Conservation (phyloP, 2,797 vertebrate genomes). For the Scomberomorus guttatus region DNA sequence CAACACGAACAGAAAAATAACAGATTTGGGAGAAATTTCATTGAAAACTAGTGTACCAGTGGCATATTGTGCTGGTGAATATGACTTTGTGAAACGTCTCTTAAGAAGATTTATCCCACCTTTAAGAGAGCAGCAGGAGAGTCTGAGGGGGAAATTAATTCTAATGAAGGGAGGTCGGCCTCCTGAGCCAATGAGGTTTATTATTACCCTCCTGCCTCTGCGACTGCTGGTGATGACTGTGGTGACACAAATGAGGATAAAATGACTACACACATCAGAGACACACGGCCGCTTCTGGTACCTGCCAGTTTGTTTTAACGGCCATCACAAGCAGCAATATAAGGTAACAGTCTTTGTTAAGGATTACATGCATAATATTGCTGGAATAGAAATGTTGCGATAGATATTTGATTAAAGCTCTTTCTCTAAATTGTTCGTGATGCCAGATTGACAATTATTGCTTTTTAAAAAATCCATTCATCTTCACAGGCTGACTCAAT, state of each 20-base stretch:
- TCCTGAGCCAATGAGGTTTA: slow-evolving; percentile 70
- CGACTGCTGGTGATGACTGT: slow-evolving; percentile 37
- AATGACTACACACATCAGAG: slow-evolving; percentile 41
- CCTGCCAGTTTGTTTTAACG: slow-evolving; percentile 20
- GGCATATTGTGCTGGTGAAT: slow-evolving; percentile 25
- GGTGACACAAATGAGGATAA: slow-evolving; percentile 51
- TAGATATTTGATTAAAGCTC: not conserved
- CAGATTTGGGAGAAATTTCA: slow-evolving; percentile 55
- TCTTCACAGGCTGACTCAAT: slow-evolving; percentile 61
- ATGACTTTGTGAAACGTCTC: slow-evolving; percentile 61
- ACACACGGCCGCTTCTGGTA: slow-evolving; percentile 28
- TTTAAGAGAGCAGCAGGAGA: slow-evolving; percentile 53
- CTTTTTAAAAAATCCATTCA: slow-evolving; percentile 45
- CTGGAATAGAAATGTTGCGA: not conserved
- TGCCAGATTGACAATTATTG: slow-evolving; percentile 50
- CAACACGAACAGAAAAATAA: slow-evolving; percentile 16
- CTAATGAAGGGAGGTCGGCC: slow-evolving; percentile 61
- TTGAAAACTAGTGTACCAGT: slow-evolving; percentile 1
- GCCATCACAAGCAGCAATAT: slow-evolving; percentile 6
- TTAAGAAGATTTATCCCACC: slow-evolving; percentile 58
- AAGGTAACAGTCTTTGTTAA: not conserved
- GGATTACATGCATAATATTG: not conserved
- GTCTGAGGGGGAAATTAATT: slow-evolving; percentile 62
- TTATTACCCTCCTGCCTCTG: slow-evolving; percentile 60
- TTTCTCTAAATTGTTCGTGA: slow-evolving; percentile 26